Evolutionary conservation across 2,888 invertebrate genomes (phyloP), one percentile per base, ranked within the genome.

Genomic region (Standfussiana lucernea): DNA sequence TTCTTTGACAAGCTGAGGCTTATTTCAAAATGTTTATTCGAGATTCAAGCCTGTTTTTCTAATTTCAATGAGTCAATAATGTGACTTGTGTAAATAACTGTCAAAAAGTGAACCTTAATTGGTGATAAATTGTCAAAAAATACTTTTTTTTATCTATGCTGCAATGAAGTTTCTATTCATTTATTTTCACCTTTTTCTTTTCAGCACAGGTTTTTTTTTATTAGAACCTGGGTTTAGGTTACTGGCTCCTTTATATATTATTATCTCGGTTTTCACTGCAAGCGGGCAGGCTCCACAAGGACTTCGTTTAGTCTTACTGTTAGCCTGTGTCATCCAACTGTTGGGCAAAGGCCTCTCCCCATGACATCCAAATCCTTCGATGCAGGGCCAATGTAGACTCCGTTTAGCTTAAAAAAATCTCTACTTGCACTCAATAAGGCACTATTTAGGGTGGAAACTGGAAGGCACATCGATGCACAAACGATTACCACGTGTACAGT

Each of bases 41-140:
- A 7, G 35, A 70, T 53, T 18, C 32, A 42, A 7, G 28, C 3
- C 21, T 37, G 15, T 42, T 64, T 47, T 15, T 47, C 45, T 32
- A 61, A 53, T 28, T 32, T 53, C 1, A 13, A 1, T 8, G 11
- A 28, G 11, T 32, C 37, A 21, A 0, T 18, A 72, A 0, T n/a
- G 1, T 35, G 32, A 28, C 28, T 68, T 68, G 7, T 28, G 28
- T 24, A 32, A 50, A 32, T 15, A 59, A 37, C 45, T 37, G 59
- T 72, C 72, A 75, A 59, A 74, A 74, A 61, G 21, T 59, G 28
- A 11, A 15, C 0, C 11, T 53, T n/a, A 47, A 6, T n/a, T 11
- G 50, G 0, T 32, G 10, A 42, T 42, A 13, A 1, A 42, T 18
- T 32, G 42, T n/a, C 62, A 70, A 40, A 15, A 11, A 10, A 4